phyloP scores from a whole-genome alignment of 1,140 invertebrate genomes.

The Drosophila rhopaloa region DNA sequence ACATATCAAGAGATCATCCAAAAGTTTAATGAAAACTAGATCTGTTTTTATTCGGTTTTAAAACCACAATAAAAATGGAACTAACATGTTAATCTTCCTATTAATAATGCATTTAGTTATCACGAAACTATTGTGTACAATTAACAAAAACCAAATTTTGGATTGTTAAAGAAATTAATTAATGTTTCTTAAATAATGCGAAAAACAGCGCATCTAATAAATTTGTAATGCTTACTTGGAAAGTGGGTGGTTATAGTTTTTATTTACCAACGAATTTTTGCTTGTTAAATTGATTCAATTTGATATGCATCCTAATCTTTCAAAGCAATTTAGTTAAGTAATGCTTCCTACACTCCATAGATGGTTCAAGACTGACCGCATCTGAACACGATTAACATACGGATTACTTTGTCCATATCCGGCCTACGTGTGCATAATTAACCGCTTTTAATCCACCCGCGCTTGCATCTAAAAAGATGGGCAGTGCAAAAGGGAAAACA shows the following conservation, averaged over 20 bases:
- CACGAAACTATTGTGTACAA: no score
- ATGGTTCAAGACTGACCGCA: conserved; percentile 15
- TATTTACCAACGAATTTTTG: neutral
- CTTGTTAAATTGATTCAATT: neutral
- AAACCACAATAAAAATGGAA: no score
- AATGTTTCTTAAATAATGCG: no score
- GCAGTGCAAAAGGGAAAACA: conserved; percentile 12
- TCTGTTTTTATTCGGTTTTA: neutral
- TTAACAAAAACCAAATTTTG: no score
- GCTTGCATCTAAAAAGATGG: conserved; percentile 3
- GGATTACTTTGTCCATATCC: conserved; percentile 93
- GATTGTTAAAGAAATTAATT: no score
- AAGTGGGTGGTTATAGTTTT: no score
- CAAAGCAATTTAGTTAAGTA: conserved; percentile 15
- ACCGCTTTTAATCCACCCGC: conserved; percentile 20
- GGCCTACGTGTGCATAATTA: conserved; percentile 89
- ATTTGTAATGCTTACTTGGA: neutral
- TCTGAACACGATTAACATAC: conserved; percentile 59
- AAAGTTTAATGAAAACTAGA: neutral
- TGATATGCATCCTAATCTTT: conserved; percentile 19
- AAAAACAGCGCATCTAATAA: no score
- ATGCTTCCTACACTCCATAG: conserved; percentile 48
- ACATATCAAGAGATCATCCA: neutral
- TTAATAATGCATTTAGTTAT: no score
- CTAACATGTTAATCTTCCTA: no score